Evolutionary conservation across 2,797 vertebrate species (phyloP).

Genomic region (Cygnus olor): DNA sequence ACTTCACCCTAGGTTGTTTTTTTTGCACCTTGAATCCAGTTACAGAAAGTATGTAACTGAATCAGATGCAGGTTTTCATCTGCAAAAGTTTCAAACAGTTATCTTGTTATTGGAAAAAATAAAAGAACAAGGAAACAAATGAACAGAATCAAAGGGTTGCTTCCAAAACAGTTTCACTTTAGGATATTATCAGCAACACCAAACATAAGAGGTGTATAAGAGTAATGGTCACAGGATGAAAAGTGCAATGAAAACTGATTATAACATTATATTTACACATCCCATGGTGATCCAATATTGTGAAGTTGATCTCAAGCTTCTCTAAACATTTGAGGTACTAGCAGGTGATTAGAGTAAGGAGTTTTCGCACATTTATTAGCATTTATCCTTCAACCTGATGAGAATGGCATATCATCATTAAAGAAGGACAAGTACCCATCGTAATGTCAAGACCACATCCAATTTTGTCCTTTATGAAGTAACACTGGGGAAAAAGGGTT

Average conservation of each 20-base stretch:
- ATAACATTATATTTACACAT: background rate
- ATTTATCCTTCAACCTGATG: background rate
- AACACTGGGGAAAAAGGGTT: background rate
- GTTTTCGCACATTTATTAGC: background rate
- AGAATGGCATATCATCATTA: background rate
- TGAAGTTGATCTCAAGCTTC: background rate
- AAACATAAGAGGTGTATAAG: background rate
- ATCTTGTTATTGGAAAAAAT: background rate
- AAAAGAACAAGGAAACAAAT: background rate
- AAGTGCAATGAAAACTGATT: background rate
- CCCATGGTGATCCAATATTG: background rate
- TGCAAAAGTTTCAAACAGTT: background rate
- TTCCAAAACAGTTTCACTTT: background rate
- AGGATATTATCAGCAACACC: background rate
- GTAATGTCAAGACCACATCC: background rate
- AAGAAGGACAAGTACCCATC: background rate
- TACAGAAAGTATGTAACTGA: background rate
- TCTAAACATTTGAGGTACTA: background rate
- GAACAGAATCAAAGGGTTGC: background rate
- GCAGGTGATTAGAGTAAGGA: background rate
- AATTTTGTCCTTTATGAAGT: background rate
- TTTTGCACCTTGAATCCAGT: slow-evolving; percentile 16
- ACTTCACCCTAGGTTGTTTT: background rate
- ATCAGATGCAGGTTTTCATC: background rate
- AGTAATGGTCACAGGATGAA: background rate